Base-by-base conservation (phyloP, 2,888 invertebrate species). In the Ormyrus pomaceus region DNA sequence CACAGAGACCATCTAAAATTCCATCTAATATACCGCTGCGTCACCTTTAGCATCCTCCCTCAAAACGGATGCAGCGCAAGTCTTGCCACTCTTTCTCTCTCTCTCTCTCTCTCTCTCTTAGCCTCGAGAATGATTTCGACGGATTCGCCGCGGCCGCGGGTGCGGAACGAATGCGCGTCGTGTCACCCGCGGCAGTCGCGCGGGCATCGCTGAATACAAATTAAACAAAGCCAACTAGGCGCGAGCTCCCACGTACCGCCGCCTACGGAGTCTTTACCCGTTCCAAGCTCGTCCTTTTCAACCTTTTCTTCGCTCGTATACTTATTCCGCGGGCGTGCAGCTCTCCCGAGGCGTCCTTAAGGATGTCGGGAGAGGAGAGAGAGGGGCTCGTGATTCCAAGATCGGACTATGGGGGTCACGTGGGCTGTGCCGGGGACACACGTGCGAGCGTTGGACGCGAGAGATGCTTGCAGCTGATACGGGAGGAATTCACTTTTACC, bases 161-260 rank as follows among this genome's bases (percentile, higher is more conserved):
- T n/a, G 6, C 0, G 65, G 66, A 74, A 74, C 59, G 19, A 75
- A 75, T 75, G 68, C 75, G 45, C 68, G 46, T 5, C 75, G 68
- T 46, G 74, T 74, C 65, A 13, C 55, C 13, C 59, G 19, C 10
- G 64, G n/a, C 62, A 62, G 65, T 34, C 64, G 45, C 64, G 45
- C 56, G 11, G 50, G 58, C 61, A 51, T 59, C 66, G 65, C 59
- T 68, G 75, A 68, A 75, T 75, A 68, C 75, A 68, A 75, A 75
- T 75, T 68, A 75, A 75, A 68, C 53, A 61, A 66, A 58, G 19
- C 19, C 19, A 19, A 19, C 19, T 19, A 19, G 19, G 2, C 19
- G 19, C 19, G 19, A 19, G 19, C 19, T 19, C 19, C 19, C 19
- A 19, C 19, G 19, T 19, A 19, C 74, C 74, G 53, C 34, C 46